phyloP scores from a whole-genome alignment of 2,888 invertebrate species.

The Steinernema scapterisci region DNA sequence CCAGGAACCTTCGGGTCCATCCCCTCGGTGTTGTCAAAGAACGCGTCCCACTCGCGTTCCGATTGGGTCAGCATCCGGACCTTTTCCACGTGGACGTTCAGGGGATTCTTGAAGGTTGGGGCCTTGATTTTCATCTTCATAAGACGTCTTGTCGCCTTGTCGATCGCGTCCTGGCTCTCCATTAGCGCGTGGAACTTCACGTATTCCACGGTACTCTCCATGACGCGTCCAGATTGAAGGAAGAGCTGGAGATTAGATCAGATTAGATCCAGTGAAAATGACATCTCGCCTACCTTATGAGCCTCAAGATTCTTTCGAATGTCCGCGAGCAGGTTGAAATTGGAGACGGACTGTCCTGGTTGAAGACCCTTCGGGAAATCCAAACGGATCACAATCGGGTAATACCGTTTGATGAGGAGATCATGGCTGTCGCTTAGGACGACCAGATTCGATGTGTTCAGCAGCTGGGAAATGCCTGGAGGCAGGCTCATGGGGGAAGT shows the following conservation, averaged over 20 bases:
- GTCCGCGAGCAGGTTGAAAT: neutral
- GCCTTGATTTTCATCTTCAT: conserved; percentile 18
- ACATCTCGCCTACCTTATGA: neutral
- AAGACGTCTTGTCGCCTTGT: conserved; percentile 5
- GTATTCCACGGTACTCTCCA: conserved; percentile 25
- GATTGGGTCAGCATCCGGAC: conserved; percentile 44
- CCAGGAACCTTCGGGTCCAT: conserved; percentile 46
- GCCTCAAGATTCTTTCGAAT: conserved; percentile 16
- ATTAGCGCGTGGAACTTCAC: conserved; percentile 21
- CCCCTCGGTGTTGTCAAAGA: conserved; percentile 37
- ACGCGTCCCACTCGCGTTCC: conserved; percentile 45
- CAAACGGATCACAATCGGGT: neutral
- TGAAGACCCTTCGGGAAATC: conserved; percentile 18
- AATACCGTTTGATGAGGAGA: conserved; percentile 16
- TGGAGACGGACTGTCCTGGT: conserved; percentile 15
- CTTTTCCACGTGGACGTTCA: conserved; percentile 38
- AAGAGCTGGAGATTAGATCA: neutral
- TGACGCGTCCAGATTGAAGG: neutral
- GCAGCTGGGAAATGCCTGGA: neutral
- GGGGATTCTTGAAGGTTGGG: conserved; percentile 38
- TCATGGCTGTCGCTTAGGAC: conserved; percentile 17
- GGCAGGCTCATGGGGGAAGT: neutral
- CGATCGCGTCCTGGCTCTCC: conserved; percentile 28
- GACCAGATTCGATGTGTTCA: neutral
- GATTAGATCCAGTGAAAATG: neutral